Evolutionary conservation across 2,888 invertebrate species (phyloP).

Genomic region (Calameuta idolon): DNA sequence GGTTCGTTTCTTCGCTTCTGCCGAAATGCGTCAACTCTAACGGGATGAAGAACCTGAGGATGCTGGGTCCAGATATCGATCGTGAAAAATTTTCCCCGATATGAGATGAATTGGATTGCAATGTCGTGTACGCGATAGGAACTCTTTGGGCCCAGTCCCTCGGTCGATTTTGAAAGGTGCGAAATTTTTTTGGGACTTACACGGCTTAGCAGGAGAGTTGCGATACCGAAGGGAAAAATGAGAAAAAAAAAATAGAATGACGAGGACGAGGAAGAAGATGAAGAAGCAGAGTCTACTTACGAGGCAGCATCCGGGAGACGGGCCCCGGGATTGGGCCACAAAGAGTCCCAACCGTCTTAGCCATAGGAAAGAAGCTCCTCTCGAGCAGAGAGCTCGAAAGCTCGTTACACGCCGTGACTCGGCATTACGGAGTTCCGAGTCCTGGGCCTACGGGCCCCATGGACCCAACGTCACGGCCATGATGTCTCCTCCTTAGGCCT

Average conservation of each 20-base stretch:
- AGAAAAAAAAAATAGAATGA: constrained; percentile 27
- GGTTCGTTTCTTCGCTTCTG: neutral
- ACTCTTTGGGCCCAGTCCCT: too few relatives aligned
- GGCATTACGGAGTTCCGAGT: constrained; percentile 29
- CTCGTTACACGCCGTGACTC: constrained; percentile 22
- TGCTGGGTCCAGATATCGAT: too few relatives aligned
- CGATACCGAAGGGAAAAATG: constrained; percentile 19
- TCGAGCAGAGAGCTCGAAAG: constrained; percentile 17
- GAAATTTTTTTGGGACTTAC: too few relatives aligned
- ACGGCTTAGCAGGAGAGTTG: constrained; percentile 8
- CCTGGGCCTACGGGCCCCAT: constrained; percentile 24
- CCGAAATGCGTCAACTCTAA: too few relatives aligned
- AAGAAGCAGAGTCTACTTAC: constrained; percentile 10
- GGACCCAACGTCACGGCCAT: too few relatives aligned
- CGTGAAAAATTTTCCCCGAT: too few relatives aligned
- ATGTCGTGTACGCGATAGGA: too few relatives aligned
- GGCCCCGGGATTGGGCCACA: too few relatives aligned
- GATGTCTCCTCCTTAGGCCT: constrained; percentile 17
- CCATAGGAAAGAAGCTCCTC: constrained; percentile 22
- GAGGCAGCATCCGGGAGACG: constrained; percentile 18
- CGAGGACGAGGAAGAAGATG: constrained; percentile 17
- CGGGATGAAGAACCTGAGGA: too few relatives aligned
- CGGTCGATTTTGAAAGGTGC: too few relatives aligned
- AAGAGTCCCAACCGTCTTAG: too few relatives aligned
- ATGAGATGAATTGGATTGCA: too few relatives aligned